Conservation (phyloP, 2,113 vertebrate genomes). For the Muntiacus reevesi region DNA sequence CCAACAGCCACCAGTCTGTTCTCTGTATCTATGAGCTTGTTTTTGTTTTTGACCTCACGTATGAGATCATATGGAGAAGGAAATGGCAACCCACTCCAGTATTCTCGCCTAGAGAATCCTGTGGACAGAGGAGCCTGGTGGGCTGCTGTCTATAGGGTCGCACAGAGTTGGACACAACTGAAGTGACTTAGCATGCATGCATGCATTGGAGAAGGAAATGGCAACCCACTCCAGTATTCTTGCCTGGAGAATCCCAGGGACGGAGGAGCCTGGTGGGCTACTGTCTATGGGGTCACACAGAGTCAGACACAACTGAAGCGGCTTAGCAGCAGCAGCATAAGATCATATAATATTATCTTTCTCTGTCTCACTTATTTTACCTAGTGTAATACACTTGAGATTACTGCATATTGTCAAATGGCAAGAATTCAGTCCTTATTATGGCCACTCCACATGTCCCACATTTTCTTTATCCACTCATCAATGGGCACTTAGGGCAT, state of each 20-base stretch:
- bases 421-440: not conserved
- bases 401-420: not conserved
- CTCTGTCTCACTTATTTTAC: not conserved
- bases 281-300: not conserved
- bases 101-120: not conserved
- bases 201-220: not conserved
- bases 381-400: not conserved
- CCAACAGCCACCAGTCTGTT: not conserved
- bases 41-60: not conserved
- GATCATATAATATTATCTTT: not conserved
- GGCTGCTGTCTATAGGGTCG: not conserved
- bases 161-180: not conserved
- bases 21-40: not conserved
- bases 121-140: not conserved
- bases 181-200: not conserved
- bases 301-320: rapidly evolving
- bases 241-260: not conserved
- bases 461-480: not conserved
- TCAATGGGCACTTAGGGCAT: not conserved
- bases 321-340: not conserved
- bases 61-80: not conserved
- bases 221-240: not conserved
- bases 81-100: not conserved
- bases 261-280: not conserved
- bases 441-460: not conserved